Conservation (phyloP, 2,113 vertebrate species). For the Etia nguti region DNA sequence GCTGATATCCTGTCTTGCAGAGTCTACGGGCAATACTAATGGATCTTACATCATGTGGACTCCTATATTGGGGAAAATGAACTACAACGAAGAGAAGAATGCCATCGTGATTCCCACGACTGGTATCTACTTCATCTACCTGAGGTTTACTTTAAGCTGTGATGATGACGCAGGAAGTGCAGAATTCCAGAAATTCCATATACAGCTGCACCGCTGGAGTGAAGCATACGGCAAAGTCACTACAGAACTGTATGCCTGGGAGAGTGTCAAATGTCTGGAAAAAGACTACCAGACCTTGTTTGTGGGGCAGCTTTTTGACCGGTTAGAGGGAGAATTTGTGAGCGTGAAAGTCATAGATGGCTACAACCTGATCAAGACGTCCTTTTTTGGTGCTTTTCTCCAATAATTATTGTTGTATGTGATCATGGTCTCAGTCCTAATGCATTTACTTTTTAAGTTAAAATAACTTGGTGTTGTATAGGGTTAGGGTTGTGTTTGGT, state of each 20-base stretch:
- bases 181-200: rapidly evolving
- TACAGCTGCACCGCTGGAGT: background rate
- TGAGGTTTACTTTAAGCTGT: background rate
- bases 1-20: background rate
- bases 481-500: background rate
- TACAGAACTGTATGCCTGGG: rapidly evolving
- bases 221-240: rapidly evolving
- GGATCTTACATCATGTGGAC: background rate
- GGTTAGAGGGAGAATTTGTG: background rate
- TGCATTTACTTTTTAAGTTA: background rate
- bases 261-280: rapidly evolving
- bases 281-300: background rate
- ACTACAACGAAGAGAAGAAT: rapidly evolving
- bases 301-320: background rate
- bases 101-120: background rate
- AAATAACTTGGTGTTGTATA: background rate
- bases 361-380: background rate
- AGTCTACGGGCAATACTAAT: rapidly evolving
- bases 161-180: rapidly evolving
- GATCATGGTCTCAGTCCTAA: background rate
- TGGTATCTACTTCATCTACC: background rate
- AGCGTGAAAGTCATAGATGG: background rate
- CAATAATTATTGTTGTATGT: background rate
- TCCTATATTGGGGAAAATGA: background rate
- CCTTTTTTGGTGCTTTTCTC: background rate